Base-by-base conservation (phyloP, 2,113 vertebrate genomes). In the Crypturellus undulatus region DNA sequence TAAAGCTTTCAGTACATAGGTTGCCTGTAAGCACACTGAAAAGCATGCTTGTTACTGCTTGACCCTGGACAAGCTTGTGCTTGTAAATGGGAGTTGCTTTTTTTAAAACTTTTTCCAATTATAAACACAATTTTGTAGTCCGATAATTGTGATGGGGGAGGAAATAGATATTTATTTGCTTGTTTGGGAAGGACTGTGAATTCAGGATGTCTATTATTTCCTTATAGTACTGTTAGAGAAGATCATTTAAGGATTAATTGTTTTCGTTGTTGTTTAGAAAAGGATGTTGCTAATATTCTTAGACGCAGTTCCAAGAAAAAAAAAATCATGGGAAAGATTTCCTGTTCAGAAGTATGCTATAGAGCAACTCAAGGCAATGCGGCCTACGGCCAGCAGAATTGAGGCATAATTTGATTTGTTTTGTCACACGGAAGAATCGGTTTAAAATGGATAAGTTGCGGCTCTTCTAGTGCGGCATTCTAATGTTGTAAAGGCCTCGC, bases 301-400 rank as follows among this genome's bases (percentile, higher is more conserved):
- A 24, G 9, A 60, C 12, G 30, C 1, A 1, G 10, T 9, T 52
- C 22, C 6, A 34, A 76, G 43, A 56, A 30, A 76, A 58, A 32
- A 43, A 14, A 6, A 51, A 7, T 10, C 0, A 0, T 4, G 62
- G 15, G 22, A 84, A 71, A 38, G 2, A 3, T 14, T 70, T 88
- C 5, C n/a, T 47, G 70, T 73, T 71, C 12, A 52, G 82, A 68
- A 84, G 17, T 5, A 7, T 58, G 28, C 45, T 17, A 2, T 4
- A 5, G 52, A 51, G 45, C 49, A 85, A 38, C 21, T 79, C 9
- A 51, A 56, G 32, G 38, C 16, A 54, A 4, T 4, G 12, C 71
- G 47, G 36, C 26, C 30, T 1, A 2, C 30, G 71, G 70, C 70
- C 28, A 38, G 54, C 25, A 49, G n/a, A 59, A 47, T 30, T 68